These are phyloP conservation scores for Diuraphis noxia DNA, from an alignment of 1,140 invertebrate species.

Conservation along the genomic window DNA sequence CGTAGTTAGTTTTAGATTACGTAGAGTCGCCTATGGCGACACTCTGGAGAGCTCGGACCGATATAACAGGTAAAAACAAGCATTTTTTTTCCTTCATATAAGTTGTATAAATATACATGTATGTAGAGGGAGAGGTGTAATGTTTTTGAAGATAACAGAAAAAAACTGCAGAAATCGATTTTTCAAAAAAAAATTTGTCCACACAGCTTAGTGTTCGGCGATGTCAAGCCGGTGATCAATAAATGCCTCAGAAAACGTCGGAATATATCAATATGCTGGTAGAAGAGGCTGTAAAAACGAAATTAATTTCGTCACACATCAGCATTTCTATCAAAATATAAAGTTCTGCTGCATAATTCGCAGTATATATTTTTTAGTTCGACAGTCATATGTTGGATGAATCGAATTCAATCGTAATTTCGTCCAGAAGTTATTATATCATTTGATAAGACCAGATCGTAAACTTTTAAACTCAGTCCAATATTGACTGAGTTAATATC, in stretches of 20 bases:
- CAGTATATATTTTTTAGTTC: neutral
- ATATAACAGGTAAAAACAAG: slow-evolving; percentile 15
- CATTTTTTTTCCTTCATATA: neutral
- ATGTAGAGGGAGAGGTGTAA: neutral
- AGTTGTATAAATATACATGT: neutral
- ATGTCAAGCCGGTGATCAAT: neutral
- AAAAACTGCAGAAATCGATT: neutral
- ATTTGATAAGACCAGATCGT: neutral
- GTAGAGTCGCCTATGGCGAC: neutral
- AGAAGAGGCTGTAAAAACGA: neutral
- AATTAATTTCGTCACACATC: neutral
- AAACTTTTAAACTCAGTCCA: neutral
- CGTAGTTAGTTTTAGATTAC: slow-evolving; percentile 19
- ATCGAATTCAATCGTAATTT: neutral
- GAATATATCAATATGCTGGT: neutral
- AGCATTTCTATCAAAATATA: neutral
- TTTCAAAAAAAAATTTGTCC: neutral
- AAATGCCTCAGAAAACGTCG: neutral
- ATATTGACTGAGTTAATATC: neutral
- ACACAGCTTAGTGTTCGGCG: neutral
- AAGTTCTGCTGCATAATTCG: neutral
- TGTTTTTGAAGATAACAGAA: neutral
- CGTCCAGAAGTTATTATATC: neutral
- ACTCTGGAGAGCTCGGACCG: neutral
- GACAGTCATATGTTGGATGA: neutral